Evolutionary conservation across 2,113 vertebrate species (phyloP), one percentile per base, ranked within the genome.

Genomic region (Periophthalmus modestus): DNA sequence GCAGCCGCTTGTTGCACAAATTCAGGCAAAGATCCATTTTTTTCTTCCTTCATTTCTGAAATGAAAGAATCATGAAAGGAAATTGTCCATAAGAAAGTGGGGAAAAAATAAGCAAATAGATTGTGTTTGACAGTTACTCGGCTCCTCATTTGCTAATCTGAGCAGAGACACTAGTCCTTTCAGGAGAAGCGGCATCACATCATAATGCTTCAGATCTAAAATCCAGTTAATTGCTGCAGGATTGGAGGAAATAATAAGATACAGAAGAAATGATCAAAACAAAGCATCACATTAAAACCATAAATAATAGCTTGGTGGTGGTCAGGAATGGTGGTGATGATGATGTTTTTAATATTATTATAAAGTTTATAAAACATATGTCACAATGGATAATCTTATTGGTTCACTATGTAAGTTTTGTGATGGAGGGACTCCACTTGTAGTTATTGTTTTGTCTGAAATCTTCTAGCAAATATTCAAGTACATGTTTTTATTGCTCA

Each of bases 1-100:
- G 94, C 93, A 57, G 95, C 94, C n/a, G 95, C 95, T 88, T 95
- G 95, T 83, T 96, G 94, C 62, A 95, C 28, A 58, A 93, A 93
- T 21, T 69, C 59, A 4, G 91, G 88, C 34, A 93, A 16, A 0
- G 91, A 90, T 7, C 85, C 77, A 2, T 67, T 87, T 62, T 78
- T 28, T 28, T 28, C 28, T 28, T 77, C 23, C 76, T 76, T 74
- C 68, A 67, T 75, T 15, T 87, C 93, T 91, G 80, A 59, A 36
- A 39, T 11, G 13, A 13, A 67, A 68, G 4, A 70, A 18, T 65
- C 7, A 65, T 63, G 7, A 36, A 34, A 36, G 28, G 16, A 16
- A 33, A 62, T 33, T 34, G 19, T 63, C 9, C 4, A 59, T 28
- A 63, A 36, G 19, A 16, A 36, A 36, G 2, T 10, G 6, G 1